Percentiles rank a stretch among this genome's conserved stretches.
Evolutionary conservation across 2,113 vertebrate genomes (phyloP).

Genomic region (Silurus meridionalis): DNA sequence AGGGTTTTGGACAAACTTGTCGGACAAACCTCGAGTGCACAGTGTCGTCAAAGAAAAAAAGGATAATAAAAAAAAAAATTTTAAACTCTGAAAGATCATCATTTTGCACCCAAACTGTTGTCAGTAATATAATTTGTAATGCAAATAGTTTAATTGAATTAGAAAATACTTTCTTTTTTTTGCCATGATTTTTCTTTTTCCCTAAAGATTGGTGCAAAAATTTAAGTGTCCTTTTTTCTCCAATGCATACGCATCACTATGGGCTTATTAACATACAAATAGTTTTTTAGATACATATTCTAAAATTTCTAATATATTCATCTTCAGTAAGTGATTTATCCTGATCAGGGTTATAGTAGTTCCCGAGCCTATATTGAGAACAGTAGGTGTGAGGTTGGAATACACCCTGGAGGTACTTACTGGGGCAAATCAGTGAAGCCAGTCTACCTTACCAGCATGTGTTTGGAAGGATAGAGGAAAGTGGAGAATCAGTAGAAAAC

Average conservation of each 20-base stretch:
- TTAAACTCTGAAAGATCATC: no score
- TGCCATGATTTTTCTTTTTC: no score
- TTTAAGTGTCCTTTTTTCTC: no score
- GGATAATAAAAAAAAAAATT: no score
- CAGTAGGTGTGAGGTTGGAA: not conserved
- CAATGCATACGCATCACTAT: not conserved
- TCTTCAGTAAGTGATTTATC: not conserved
- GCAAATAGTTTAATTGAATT: no score
- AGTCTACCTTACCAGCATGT: not conserved
- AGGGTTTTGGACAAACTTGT: no score
- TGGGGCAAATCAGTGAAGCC: not conserved
- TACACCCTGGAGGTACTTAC: not conserved
- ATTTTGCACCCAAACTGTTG: no score
- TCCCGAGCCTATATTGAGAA: not conserved
- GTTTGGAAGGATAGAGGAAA: not conserved
- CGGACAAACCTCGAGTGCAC: no score
- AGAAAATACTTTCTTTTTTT: no score
- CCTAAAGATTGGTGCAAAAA: no score
- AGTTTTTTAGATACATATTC: not conserved
- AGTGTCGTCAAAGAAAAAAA: no score
- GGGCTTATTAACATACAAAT: not conserved
- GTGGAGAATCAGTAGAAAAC: not conserved
- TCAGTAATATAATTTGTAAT: no score
- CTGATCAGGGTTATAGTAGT: not conserved
- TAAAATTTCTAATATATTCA: not conserved